A percentile compares a stretch with the other conserved stretches of the same genome.
These are phyloP conservation scores for Cinclus cinclus DNA, from an alignment of 2,113 vertebrate genomes.

Conservation along the genomic window DNA sequence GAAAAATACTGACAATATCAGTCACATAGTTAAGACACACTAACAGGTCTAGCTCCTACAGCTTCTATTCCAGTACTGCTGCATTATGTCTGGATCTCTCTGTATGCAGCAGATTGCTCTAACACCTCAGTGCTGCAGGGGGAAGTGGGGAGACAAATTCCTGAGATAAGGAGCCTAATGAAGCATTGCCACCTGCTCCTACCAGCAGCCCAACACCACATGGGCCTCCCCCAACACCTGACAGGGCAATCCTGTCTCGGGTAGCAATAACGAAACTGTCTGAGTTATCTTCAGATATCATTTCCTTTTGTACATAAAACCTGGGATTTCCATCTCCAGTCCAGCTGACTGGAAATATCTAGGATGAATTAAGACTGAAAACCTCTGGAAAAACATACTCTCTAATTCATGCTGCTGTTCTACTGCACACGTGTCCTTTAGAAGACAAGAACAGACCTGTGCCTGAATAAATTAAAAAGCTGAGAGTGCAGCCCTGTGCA, in stretches of 20 bases:
- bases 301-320: neutral
- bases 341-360: neutral
- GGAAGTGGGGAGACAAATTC: neutral
- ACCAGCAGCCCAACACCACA: neutral
- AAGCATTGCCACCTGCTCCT: neutral
- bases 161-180: neutral
- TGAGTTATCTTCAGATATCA: neutral
- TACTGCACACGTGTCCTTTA: neutral
- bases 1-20: neutral
- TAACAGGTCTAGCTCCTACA: neutral
- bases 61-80: neutral
- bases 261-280: neutral
- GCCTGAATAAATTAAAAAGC: neutral
- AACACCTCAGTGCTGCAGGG: neutral
- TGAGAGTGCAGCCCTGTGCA: neutral
- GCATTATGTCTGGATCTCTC: neutral
- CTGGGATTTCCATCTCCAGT: neutral
- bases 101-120: neutral
- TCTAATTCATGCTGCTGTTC: neutral
- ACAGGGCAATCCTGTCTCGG: neutral
- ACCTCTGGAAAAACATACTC: neutral
- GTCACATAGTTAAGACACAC: neutral
- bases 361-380: neutral
- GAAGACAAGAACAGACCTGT: neutral
- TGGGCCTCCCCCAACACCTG: neutral